A percentile compares a stretch with the other conserved stretches of the same genome.
phyloP scores from a whole-genome alignment of 2,797 vertebrate species.

The Numenius phaeopus region DNA sequence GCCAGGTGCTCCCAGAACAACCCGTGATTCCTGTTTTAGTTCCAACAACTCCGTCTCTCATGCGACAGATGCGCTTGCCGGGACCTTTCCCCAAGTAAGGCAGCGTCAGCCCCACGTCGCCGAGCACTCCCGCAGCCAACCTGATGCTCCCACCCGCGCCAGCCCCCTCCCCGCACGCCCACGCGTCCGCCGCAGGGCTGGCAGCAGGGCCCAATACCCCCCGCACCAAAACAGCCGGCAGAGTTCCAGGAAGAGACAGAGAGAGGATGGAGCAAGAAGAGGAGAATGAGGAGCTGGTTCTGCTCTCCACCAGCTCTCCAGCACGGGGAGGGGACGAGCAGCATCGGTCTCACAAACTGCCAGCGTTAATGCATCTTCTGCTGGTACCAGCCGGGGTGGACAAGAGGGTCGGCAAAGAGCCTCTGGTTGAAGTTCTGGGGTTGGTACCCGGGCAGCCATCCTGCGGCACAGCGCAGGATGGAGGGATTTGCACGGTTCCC shows the following conservation, averaged over 20 bases:
- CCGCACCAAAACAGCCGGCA: not conserved
- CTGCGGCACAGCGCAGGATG: not conserved
- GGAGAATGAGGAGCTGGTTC: not conserved
- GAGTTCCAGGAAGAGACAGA: not conserved
- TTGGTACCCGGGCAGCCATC: not conserved
- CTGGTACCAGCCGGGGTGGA: accelerated
- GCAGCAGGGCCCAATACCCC: not conserved
- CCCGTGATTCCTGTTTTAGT: constrained; percentile 14
- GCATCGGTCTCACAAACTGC: not conserved
- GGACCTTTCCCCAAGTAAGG: constrained; percentile 44
- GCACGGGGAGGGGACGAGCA: accelerated
- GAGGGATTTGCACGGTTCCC: constrained; percentile 46
- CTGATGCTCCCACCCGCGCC: not conserved
- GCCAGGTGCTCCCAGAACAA: constrained; percentile 54
- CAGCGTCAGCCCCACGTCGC: not conserved
- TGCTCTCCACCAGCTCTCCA: not conserved
- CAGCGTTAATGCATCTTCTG: accelerated
- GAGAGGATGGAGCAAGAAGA: not conserved
- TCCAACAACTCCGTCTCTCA: not conserved
- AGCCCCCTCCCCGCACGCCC: not conserved
- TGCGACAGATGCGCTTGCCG: not conserved
- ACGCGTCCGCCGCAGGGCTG: not conserved
- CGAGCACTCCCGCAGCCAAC: not conserved
- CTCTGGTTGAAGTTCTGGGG: not conserved
- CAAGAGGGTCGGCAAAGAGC: not conserved